Evolutionary conservation across 2,797 vertebrate genomes (phyloP), one percentile per base, ranked within the genome.

Genomic region (Manis pentadactyla): DNA sequence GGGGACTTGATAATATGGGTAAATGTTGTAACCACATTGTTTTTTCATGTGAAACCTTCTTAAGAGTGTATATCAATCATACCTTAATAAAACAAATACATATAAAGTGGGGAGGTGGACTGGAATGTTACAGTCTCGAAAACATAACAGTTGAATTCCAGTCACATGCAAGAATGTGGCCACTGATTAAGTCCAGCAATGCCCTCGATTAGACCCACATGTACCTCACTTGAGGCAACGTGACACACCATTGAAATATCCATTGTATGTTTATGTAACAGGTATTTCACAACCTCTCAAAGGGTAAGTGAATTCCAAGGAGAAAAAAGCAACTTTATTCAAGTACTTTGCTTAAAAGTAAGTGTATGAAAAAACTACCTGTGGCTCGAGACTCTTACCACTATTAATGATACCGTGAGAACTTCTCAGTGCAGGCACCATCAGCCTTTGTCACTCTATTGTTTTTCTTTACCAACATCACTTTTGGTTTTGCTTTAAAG

Each of bases 341-440:
- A 95, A 97, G 59, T 37, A 68, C 73, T 91, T 94, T 42, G 27
- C 81, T 97, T 96, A 96, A 77, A 90, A 92, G 86, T 87, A 95
- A 64, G 53, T 61, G 14, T 42, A 79, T 92, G 29, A 89, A 82
- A 90, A 90, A 78, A 92, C 63, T 57, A 49, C 18, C 42, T 31
- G 17, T 55, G 18, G 25, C 49, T 96, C 53, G 55, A 97, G 27
- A 74, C 57, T 89, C 59, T 87, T 61, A 75, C 31, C 71, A 42
- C 49, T 84, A 15, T 79, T 93, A 93, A 75, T 0, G 8, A 64
- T 66, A 53, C 63, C 55, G 86, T 29, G 79, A 93, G 94, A 96
- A 89, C 82, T 95, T 46, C 8, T 34, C 69, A 94, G 37, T 6
- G 2, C 69, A 73, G 78, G 21, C 37, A 87, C n/a, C 34, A 61